These are phyloP conservation scores for Sphenopsis melanotis DNA, from an alignment of 2,797 vertebrate species.

Conservation along the genomic window DNA sequence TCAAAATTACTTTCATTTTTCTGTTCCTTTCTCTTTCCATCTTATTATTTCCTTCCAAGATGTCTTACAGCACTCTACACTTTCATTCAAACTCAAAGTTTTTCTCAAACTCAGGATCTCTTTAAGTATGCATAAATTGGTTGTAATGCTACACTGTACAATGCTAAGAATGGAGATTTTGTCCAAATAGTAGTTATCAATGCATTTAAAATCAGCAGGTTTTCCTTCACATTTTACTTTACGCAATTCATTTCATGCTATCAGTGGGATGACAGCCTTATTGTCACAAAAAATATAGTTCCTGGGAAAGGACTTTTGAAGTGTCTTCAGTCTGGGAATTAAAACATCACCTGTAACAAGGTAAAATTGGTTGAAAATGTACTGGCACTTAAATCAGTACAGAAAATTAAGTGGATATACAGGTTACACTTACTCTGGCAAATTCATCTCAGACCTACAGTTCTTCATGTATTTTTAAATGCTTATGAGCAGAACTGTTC, in stretches of 20 bases:
- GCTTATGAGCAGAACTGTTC: background rate
- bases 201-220: background rate
- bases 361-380: background rate
- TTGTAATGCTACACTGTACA: background rate
- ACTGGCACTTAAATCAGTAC: background rate
- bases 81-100: background rate
- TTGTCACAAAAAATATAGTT: background rate
- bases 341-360: conserved; percentile 10
- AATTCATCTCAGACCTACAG: background rate
- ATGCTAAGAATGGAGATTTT: background rate
- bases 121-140: background rate
- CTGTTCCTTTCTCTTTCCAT: background rate
- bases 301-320: background rate
- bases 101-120: background rate
- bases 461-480: conserved; percentile 24
- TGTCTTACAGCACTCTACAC: background rate
- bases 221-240: background rate
- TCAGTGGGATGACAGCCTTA: background rate
- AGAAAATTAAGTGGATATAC: background rate
- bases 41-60: background rate
- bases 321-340: background rate
- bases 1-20: background rate
- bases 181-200: conserved; percentile 15
- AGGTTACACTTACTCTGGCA: background rate
- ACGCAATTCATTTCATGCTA: background rate